A percentile compares a stretch with the other conserved stretches of the same genome.
Conservation (phyloP, 2,113 vertebrate genomes). For the Orientallactaga bullata region DNA sequence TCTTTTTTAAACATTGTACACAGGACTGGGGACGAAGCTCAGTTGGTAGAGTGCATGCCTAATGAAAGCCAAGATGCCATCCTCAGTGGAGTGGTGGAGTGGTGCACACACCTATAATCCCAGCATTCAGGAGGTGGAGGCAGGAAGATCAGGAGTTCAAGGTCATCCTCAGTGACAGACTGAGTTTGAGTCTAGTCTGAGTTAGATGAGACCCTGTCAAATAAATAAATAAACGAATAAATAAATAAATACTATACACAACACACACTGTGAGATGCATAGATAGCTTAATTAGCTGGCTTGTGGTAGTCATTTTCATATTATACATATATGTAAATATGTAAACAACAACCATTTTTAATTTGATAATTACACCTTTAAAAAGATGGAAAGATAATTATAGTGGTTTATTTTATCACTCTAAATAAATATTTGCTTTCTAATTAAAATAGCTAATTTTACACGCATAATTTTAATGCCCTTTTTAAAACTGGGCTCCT, state of each 20-base stretch:
- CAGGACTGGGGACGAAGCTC: no score
- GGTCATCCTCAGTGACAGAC: no score
- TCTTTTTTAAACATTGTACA: neutral
- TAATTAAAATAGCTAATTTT: slow-evolving; percentile 26
- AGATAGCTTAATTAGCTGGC: neutral
- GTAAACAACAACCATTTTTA: neutral
- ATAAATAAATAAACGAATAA: neutral
- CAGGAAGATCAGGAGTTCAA: no score
- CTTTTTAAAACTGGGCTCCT: neutral
- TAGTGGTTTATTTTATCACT: slow-evolving; percentile 54
- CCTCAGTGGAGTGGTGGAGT: no score
- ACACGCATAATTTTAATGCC: neutral
- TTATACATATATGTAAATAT: neutral
- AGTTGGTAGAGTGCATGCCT: no score
- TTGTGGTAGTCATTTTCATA: neutral
- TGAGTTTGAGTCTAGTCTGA: no score
- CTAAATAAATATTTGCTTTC: slow-evolving; percentile 29
- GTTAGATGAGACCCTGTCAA: no score
- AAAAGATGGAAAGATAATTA: neutral
- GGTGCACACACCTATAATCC: no score
- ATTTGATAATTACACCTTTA: neutral
- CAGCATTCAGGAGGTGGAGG: no score
- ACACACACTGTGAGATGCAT: neutral
- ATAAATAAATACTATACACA: neutral
- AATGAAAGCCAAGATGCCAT: no score